Evolutionary conservation across 2,113 vertebrate species (phyloP).

Genomic region (Trematomus loennbergii): DNA sequence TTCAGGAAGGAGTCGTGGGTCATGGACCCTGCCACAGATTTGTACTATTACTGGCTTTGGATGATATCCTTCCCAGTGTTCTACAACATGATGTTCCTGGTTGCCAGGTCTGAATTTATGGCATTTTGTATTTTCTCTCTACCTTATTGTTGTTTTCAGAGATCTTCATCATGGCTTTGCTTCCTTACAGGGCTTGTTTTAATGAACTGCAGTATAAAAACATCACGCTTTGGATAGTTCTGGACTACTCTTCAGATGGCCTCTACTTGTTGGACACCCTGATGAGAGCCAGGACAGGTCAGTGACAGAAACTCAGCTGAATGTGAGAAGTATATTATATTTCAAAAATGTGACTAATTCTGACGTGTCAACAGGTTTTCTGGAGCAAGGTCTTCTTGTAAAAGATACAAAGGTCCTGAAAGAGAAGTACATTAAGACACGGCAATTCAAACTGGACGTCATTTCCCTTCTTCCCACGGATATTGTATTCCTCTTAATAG

Average conservation of each 20-base stretch:
- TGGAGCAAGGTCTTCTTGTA: constrained; percentile 97
- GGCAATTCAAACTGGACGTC: constrained; percentile 90
- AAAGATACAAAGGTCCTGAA: constrained; percentile 86
- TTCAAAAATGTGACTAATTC: not conserved
- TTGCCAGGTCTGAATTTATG: constrained; percentile 87
- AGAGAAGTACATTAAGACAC: constrained; percentile 85
- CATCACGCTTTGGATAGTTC: constrained; percentile 85
- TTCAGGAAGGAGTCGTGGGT: constrained; percentile 86
- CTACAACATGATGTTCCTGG: constrained; percentile 94
- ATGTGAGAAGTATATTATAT: not conserved
- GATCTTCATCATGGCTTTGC: not conserved
- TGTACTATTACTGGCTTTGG: constrained; percentile 92
- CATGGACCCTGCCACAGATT: constrained; percentile 91
- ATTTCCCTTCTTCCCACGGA: constrained; percentile 92
- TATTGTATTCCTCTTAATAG: constrained; percentile 86
- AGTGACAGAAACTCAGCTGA: constrained; percentile 30
- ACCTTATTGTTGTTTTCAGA: not conserved
- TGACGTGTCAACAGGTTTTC: constrained; percentile 86
- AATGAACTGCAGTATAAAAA: constrained; percentile 90
- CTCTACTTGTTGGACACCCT: constrained; percentile 88
- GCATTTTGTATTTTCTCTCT: not conserved
- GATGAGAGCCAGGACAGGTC: constrained; percentile 92
- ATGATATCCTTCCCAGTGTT: constrained; percentile 88
- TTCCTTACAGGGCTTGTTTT: constrained; percentile 89
- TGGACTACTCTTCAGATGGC: constrained; percentile 90